phyloP scores from a whole-genome alignment of 2,888 invertebrate species.

The Monopis laevigella region DNA sequence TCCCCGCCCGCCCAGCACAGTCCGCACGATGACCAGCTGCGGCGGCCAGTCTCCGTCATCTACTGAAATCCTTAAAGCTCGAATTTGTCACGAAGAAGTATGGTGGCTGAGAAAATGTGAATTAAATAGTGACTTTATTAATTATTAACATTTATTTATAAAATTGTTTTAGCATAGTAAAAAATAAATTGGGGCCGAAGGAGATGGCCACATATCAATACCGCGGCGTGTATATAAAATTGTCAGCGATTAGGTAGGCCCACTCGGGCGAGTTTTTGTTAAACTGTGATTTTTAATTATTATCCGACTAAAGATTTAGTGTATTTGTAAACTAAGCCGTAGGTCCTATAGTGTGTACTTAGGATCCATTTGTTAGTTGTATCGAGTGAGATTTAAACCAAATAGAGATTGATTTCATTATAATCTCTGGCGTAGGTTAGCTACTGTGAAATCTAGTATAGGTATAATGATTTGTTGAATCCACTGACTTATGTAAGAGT shows the following conservation, averaged over 20 bases:
- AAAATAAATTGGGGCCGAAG: slow-evolving; percentile 24
- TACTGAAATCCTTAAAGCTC: too few relatives aligned
- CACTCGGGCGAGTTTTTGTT: slow-evolving; percentile 35
- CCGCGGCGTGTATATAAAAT: slow-evolving; percentile 37
- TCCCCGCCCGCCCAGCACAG: slow-evolving; percentile 57
- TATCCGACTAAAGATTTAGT: slow-evolving; percentile 7
- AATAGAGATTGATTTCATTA: too few relatives aligned
- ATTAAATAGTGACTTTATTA: too few relatives aligned
- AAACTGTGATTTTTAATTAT: slow-evolving; percentile 52
- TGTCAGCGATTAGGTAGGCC: slow-evolving; percentile 28
- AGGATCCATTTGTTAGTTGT: slow-evolving; percentile 23
- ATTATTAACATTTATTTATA: slow-evolving; percentile 24
- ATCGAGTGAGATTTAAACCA: slow-evolving; percentile 64
- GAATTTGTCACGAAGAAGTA: too few relatives aligned
- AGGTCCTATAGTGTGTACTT: not conserved
- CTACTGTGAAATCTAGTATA: too few relatives aligned
- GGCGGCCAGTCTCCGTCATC: slow-evolving; percentile 77
- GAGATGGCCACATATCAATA: slow-evolving; percentile 46
- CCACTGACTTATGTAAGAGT: too few relatives aligned
- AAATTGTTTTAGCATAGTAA: slow-evolving; percentile 40
- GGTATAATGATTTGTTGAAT: too few relatives aligned
- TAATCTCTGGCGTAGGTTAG: too few relatives aligned
- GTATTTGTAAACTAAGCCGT: too few relatives aligned
- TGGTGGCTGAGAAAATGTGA: too few relatives aligned
- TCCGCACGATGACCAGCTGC: slow-evolving; percentile 67